A percentile compares a stretch with the other conserved stretches of the same genome.
Evolutionary conservation across 2,113 vertebrate species (phyloP).

Genomic region (Chauna torquata): DNA sequence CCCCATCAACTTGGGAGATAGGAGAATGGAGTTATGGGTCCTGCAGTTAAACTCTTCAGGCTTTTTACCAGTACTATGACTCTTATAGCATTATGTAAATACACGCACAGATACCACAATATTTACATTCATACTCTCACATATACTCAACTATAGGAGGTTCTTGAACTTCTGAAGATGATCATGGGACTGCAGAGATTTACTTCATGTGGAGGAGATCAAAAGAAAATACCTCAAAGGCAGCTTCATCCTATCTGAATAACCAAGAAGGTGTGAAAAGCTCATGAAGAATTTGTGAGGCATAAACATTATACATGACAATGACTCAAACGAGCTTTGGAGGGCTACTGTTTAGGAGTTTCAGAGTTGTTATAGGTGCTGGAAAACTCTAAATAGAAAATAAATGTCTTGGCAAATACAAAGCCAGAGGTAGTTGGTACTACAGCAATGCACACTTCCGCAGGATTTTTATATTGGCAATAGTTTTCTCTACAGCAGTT

Average conservation of each 20-base stretch:
- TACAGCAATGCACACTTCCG: background rate
- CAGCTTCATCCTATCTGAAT: background rate
- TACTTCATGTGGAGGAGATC: background rate
- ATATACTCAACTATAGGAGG: background rate
- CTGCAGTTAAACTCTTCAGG: background rate
- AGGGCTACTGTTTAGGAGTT: background rate
- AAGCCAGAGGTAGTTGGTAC: background rate
- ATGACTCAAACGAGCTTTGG: background rate
- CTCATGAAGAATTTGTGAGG: background rate
- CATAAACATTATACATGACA: background rate
- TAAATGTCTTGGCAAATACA: background rate
- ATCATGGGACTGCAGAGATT: background rate
- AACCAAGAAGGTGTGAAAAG: background rate
- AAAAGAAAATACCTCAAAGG: slow-evolving; percentile 15
- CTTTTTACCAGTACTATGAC: background rate
- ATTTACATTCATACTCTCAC: background rate
- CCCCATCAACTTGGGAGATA: background rate
- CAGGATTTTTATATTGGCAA: background rate
- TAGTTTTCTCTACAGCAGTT: background rate
- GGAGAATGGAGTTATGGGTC: background rate
- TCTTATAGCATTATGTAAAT: background rate
- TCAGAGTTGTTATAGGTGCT: background rate
- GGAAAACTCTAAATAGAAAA: background rate
- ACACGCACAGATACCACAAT: background rate
- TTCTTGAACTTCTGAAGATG: background rate